A percentile compares a stretch with the other conserved stretches of the same genome.
phyloP scores from a whole-genome alignment of 2,113 vertebrate genomes.

The Nesoenas mayeri region DNA sequence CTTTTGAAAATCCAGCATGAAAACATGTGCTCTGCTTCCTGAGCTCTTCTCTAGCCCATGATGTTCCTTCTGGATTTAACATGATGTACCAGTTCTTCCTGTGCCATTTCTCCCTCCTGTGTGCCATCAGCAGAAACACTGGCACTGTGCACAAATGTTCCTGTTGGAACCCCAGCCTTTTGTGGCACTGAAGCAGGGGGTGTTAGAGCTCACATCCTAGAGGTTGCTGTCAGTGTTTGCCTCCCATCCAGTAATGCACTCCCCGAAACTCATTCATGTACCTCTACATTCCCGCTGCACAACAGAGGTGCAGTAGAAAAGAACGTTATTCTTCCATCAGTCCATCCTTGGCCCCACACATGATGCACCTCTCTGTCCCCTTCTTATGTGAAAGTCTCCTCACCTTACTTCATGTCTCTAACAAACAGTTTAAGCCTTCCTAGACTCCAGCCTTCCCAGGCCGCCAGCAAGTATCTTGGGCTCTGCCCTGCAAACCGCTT shows the following conservation, averaged over 20 bases:
- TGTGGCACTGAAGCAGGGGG: background rate
- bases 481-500: background rate
- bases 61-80: background rate
- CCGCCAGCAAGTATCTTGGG: background rate
- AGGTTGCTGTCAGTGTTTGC: background rate
- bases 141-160: background rate
- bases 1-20: background rate
- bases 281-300: background rate
- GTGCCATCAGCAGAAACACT: background rate
- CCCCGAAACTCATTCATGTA: background rate
- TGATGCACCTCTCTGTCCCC: fast-evolving
- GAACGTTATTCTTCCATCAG: background rate
- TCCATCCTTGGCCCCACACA: fast-evolving
- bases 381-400: background rate
- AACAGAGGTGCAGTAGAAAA: background rate
- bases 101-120: background rate
- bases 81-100: background rate
- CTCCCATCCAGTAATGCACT: fast-evolving
- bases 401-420: background rate
- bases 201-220: fast-evolving
- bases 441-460: background rate
- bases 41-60: background rate
- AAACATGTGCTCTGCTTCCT: background rate
- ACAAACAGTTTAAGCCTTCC: background rate
- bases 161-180: background rate